These are phyloP conservation scores for Pipistrellus pygmaeus DNA, from an alignment of 2,797 vertebrate genomes.

Conservation along the genomic window DNA sequence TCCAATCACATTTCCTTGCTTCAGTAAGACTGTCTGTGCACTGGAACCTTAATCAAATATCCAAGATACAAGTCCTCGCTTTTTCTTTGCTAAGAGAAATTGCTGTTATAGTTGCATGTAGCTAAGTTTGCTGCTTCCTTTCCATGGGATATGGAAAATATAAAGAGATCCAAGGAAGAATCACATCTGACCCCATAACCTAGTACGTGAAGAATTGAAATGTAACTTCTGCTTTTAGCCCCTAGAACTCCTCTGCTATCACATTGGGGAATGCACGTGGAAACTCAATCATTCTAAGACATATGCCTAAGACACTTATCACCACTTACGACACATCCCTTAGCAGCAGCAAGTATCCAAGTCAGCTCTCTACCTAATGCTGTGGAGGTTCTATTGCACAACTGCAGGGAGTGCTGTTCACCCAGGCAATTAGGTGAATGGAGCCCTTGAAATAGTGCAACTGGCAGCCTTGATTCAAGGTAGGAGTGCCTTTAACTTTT, in stretches of 20 bases:
- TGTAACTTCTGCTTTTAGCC: background rate
- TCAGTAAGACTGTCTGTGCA: background rate
- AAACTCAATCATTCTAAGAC: background rate
- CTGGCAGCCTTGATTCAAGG: background rate
- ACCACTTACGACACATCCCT: background rate
- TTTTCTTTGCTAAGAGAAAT: background rate
- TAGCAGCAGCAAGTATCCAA: background rate
- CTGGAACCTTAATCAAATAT: slow-evolving; percentile 38
- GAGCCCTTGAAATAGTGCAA: background rate
- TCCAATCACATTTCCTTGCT: background rate
- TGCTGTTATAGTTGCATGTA: background rate
- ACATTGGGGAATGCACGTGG: background rate
- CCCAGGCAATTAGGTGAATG: background rate
- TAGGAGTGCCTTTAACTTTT: background rate
- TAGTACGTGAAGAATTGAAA: background rate
- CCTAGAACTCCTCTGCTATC: background rate
- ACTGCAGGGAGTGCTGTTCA: background rate
- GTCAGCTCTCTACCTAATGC: background rate
- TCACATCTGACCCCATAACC: background rate
- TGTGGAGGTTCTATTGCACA: background rate
- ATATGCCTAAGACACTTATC: background rate
- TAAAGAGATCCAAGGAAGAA: background rate
- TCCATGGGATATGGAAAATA: background rate
- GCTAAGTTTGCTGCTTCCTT: background rate
- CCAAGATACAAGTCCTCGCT: background rate